Conservation (phyloP, 1,140 invertebrate genomes). For the Carposina sasakii region DNA sequence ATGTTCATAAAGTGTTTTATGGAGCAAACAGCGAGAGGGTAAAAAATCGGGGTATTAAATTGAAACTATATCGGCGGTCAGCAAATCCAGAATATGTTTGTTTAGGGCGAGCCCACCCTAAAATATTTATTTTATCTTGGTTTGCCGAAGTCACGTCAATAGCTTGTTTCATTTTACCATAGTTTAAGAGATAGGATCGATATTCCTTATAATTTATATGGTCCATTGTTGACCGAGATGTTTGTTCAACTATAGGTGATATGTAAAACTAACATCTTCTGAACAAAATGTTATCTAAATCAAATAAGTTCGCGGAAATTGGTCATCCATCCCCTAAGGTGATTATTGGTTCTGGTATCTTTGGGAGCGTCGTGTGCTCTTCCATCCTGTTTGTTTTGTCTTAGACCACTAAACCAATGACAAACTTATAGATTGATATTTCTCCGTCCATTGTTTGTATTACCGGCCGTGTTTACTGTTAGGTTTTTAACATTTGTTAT, state of each 20-base stretch:
- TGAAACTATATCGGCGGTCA: slow-evolving; percentile 69
- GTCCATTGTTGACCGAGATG: slow-evolving; percentile 39
- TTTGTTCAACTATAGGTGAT: slow-evolving; percentile 49
- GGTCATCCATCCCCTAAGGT: slow-evolving; percentile 22
- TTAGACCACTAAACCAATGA: slow-evolving; percentile 24
- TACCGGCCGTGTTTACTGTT: too few species aligned
- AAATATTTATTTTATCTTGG: slow-evolving; percentile 71
- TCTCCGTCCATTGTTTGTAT: too few species aligned
- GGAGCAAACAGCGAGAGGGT: slow-evolving; percentile 35
- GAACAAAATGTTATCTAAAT: slow-evolving; percentile 52
- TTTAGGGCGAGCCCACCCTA: slow-evolving; percentile 68
- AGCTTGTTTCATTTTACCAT: slow-evolving; percentile 61
- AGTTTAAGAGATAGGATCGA: slow-evolving; percentile 54
- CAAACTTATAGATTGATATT: too few species aligned
- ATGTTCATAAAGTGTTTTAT: slow-evolving; percentile 30
- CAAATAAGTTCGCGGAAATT: slow-evolving; percentile 63
- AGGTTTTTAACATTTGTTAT: too few species aligned
- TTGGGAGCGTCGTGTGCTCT: slow-evolving; percentile 22
- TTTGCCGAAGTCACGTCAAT: slow-evolving; percentile 69
- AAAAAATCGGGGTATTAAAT: slow-evolving; percentile 67
- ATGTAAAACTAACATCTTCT: slow-evolving; percentile 59
- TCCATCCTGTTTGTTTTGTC: slow-evolving; percentile 41
- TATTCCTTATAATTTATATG: slow-evolving; percentile 62
- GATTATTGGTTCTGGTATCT: slow-evolving; percentile 53
- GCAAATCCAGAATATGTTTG: slow-evolving; percentile 66